These are phyloP conservation scores for Callochromis pleurospilus DNA, from an alignment of 2,113 vertebrate species.

Conservation along the genomic window DNA sequence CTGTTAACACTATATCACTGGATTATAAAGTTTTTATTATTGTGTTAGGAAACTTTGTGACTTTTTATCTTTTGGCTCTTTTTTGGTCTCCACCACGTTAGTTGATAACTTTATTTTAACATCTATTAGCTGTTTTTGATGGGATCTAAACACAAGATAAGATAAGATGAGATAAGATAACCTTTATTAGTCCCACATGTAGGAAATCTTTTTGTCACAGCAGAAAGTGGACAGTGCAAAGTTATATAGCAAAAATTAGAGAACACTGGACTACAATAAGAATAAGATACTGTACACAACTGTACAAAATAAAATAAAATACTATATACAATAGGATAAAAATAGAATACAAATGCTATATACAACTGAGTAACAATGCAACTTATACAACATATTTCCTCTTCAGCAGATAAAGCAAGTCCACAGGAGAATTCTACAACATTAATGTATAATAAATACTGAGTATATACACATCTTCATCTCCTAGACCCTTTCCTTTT, in stretches of 20 bases:
- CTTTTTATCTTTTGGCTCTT: neutral
- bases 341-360: neutral
- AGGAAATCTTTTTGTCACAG: neutral
- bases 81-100: neutral
- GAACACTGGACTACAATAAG: neutral
- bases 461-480: neutral
- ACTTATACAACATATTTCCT: neutral
- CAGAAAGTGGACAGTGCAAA: accelerated
- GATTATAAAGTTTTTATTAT: neutral
- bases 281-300: neutral
- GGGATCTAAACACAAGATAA: neutral
- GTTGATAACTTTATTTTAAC: neutral
- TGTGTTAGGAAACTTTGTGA: neutral
- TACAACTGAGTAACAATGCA: neutral
- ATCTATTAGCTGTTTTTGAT: neutral
- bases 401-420: neutral
- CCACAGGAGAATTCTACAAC: neutral
- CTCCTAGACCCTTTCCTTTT: neutral
- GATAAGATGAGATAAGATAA: neutral
- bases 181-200: neutral
- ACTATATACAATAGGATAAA: neutral
- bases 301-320: too few relatives aligned
- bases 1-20: neutral
- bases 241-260: accelerated
- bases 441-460: neutral